Conservation (phyloP, 1,140 invertebrate genomes). For the Calycopis cecrops region DNA sequence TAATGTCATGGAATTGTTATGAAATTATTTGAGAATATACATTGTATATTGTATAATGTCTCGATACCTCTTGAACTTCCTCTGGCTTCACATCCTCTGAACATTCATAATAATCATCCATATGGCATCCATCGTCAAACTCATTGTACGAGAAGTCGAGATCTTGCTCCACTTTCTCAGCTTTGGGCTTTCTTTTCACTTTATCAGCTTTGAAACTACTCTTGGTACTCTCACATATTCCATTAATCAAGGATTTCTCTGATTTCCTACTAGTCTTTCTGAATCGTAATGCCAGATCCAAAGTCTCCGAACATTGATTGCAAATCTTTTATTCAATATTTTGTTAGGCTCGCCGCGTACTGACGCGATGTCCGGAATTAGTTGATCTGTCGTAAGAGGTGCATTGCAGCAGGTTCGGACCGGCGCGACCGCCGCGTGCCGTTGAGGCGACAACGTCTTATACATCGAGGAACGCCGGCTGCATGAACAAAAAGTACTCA, state of each 20-base stretch:
- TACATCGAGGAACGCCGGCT: no score
- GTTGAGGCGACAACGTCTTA: no score
- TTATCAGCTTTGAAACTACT: slow-evolving; percentile 20
- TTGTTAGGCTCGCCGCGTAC: no score
- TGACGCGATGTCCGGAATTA: no score
- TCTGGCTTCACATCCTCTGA: background rate
- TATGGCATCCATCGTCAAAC: slow-evolving; percentile 33
- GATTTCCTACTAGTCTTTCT: slow-evolving; percentile 40
- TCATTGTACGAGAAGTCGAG: slow-evolving; percentile 24
- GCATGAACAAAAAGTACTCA: no score
- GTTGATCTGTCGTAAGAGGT: no score
- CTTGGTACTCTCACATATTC: slow-evolving; percentile 27
- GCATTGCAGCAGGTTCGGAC: no score
- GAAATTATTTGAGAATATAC: no score
- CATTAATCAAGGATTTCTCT: slow-evolving; percentile 35
- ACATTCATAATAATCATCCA: slow-evolving; percentile 22
- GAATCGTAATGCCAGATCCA: slow-evolving; percentile 41
- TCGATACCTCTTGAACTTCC: background rate
- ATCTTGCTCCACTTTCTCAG: slow-evolving; percentile 21
- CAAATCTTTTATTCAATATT: slow-evolving; percentile 61
- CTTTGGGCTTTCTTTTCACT: slow-evolving; percentile 21
- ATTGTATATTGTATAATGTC: background rate
- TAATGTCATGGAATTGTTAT: no score
- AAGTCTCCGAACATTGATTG: slow-evolving; percentile 30
- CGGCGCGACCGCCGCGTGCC: no score